phyloP scores from a whole-genome alignment of 35 echinoderm and acorn worm species.

The Apostichopus japonicus region DNA sequence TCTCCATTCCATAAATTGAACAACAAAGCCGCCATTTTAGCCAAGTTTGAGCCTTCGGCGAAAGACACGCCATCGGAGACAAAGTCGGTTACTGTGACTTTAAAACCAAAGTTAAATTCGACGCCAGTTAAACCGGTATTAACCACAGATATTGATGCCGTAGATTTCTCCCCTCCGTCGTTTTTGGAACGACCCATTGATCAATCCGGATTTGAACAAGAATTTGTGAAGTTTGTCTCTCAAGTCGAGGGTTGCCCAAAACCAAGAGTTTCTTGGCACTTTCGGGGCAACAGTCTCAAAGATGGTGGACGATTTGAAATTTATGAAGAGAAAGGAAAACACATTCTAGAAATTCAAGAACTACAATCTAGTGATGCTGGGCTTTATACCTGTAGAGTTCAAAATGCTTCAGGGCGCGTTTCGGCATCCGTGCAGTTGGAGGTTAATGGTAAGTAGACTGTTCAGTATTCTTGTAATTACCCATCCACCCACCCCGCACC shows the following conservation, averaged over 20 bases:
- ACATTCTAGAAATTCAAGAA: conserved; percentile 80
- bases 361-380: conserved; percentile 74
- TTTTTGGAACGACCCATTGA: conserved; percentile 74
- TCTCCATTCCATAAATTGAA: conserved; percentile 6
- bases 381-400: conserved; percentile 83
- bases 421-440: conserved; percentile 76
- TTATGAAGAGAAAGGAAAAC: conserved; percentile 74
- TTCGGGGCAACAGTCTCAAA: conserved; percentile 68
- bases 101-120: conserved; percentile 36
- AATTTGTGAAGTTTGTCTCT: not conserved
- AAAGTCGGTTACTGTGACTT: not conserved
- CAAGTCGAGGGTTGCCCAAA: conserved; percentile 38
- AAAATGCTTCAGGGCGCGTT: conserved; percentile 81
- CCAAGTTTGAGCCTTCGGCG: conserved; percentile 33
- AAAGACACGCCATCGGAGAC: not conserved
- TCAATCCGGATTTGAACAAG: conserved; percentile 52
- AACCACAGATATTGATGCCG: conserved; percentile 46
- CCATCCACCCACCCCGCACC: not conserved
- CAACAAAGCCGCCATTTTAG: conserved; percentile 45
- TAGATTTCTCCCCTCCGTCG: conserved; percentile 40
- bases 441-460: conserved; percentile 70
- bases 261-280: conserved; percentile 81
- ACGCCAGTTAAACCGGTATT: conserved; percentile 12
- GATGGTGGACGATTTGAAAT: conserved; percentile 80
- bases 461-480: not conserved